A percentile compares a stretch with the other conserved stretches of the same genome.
Evolutionary conservation across 2,113 vertebrate species (phyloP).

Genomic region (Carettochelys insculpta): DNA sequence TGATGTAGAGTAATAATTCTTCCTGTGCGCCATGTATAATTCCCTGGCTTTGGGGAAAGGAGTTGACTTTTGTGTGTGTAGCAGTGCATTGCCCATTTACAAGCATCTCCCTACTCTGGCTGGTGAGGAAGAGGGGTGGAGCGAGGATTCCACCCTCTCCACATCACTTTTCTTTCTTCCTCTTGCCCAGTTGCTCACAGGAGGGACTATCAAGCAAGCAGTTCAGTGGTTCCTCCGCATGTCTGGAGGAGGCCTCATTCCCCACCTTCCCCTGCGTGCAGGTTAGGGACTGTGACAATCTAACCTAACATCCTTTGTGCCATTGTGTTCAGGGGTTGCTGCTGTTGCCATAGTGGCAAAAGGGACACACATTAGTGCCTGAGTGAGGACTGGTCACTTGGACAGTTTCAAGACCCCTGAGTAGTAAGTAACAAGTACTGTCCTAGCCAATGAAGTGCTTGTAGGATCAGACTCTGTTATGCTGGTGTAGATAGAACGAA

Average conservation of each 20-base stretch:
- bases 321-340: background rate
- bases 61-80: background rate
- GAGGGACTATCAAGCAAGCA: background rate
- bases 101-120: background rate
- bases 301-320: background rate
- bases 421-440: background rate
- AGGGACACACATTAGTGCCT: background rate
- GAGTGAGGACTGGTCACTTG: background rate
- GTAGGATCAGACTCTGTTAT: background rate
- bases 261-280: background rate
- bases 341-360: background rate
- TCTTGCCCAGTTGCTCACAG: background rate
- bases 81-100: accelerated
- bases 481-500: background rate
- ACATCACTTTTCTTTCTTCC: background rate
- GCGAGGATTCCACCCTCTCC: background rate
- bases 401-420: background rate
- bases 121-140: background rate
- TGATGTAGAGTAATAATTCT: background rate
- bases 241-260: accelerated
- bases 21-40: background rate
- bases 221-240: accelerated
- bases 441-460: background rate
- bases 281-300: background rate
- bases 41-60: accelerated